These are phyloP conservation scores for Timema podura DNA, from an alignment of 2,888 invertebrate genomes.

Conservation along the genomic window DNA sequence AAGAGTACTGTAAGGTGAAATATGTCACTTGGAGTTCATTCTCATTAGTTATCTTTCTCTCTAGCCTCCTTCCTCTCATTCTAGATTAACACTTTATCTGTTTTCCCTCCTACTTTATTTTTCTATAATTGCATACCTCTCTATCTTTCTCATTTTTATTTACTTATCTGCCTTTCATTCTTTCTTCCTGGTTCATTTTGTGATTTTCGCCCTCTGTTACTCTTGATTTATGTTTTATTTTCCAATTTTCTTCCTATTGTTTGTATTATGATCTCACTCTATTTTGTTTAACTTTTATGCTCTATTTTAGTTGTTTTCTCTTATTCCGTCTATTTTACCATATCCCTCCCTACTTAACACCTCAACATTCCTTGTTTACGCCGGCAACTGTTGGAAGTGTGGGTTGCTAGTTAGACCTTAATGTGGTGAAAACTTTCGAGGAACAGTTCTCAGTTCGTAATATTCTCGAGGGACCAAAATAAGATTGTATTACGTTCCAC, in stretches of 20 bases:
- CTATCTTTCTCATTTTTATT: constrained; percentile 6
- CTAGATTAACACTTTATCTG: neutral
- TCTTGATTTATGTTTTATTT: constrained; percentile 18
- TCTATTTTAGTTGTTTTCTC: constrained; percentile 34
- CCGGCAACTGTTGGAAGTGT: too few relatives aligned
- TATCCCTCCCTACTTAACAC: constrained; percentile 25
- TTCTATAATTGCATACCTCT: too few relatives aligned
- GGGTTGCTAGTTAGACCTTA: too few relatives aligned
- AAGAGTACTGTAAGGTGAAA: too few relatives aligned
- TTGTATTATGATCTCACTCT: constrained; percentile 27
- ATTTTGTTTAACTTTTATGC: constrained; percentile 34
- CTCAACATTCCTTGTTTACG: neutral
- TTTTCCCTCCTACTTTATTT: neutral
- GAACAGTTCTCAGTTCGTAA: too few relatives aligned
- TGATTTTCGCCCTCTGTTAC: constrained; percentile 16
- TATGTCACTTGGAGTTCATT: constrained; percentile 13
- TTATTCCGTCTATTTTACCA: constrained; percentile 25
- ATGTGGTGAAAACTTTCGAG: too few relatives aligned
- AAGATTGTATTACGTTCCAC: too few relatives aligned
- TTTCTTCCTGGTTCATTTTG: constrained; percentile 17
- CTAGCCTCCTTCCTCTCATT: neutral
- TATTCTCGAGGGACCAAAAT: too few relatives aligned
- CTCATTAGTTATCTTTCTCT: constrained; percentile 19
- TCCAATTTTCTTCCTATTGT: neutral
- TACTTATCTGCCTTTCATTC: constrained; percentile 14